Evolutionary conservation across 2,113 vertebrate species (phyloP).

Genomic region (Drymodes brunneopygia): DNA sequence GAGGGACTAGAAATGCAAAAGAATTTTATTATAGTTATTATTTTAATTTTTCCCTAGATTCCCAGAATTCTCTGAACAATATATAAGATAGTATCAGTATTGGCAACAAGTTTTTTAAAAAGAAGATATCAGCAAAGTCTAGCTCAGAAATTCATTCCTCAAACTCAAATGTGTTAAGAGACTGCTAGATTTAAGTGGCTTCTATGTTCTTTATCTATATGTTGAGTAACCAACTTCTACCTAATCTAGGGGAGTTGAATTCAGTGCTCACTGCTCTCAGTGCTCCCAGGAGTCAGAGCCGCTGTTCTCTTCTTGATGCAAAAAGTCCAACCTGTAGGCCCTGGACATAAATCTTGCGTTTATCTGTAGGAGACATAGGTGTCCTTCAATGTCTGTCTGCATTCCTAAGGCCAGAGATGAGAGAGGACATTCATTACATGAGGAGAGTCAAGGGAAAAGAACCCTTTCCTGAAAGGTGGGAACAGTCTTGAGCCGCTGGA

Average conservation of each 20-base stretch:
- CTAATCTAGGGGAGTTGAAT: neutral
- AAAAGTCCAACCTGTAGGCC: neutral
- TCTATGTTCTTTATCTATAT: neutral
- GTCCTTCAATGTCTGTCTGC: neutral
- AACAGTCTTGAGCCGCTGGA: neutral
- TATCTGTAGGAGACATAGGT: neutral
- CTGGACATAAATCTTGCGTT: neutral
- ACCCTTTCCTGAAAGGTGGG: neutral
- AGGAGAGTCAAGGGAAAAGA: neutral
- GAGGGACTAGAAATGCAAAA: neutral
- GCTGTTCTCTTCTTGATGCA: neutral
- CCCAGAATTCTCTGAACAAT: neutral
- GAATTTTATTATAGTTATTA: neutral
- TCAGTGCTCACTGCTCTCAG: neutral
- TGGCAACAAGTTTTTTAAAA: neutral
- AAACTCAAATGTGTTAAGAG: neutral
- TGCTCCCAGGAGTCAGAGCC: neutral
- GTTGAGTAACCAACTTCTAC: neutral
- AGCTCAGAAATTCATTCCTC: neutral
- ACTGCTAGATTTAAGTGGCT: neutral
- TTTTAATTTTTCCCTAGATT: neutral
- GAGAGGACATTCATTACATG: neutral
- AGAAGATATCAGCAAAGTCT: neutral
- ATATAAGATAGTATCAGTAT: neutral
- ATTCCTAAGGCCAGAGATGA: neutral